A percentile compares a stretch with the other conserved stretches of the same genome.
These are phyloP conservation scores for Agapornis roseicollis DNA, from an alignment of 2,113 vertebrate species.

Conservation along the genomic window DNA sequence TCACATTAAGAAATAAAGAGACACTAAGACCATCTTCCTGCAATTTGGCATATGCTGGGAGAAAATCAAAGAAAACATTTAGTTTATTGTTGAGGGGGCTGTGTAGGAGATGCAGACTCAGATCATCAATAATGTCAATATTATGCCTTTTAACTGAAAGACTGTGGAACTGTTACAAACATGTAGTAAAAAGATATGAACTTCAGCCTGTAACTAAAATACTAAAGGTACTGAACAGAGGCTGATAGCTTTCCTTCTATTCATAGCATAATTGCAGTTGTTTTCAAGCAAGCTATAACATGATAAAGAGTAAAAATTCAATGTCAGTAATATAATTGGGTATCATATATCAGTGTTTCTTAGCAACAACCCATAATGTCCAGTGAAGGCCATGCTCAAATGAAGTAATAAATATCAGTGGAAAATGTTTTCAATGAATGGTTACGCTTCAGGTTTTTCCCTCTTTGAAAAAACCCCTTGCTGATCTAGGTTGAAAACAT, in stretches of 20 bases:
- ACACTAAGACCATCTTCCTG: background rate
- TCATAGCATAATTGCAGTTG: constrained; percentile 13
- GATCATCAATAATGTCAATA: background rate
- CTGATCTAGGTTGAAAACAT: background rate
- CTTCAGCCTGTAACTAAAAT: background rate
- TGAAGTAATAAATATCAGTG: background rate
- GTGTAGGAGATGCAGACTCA: background rate
- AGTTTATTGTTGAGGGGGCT: background rate
- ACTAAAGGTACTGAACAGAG: background rate
- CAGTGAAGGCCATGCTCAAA: background rate
- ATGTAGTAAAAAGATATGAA: background rate
- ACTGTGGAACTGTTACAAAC: background rate
- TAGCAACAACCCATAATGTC: constrained; percentile 10
- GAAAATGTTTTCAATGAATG: constrained; percentile 17
- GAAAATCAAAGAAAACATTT: background rate
- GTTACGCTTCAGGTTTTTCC: background rate
- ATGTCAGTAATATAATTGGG: constrained; percentile 15
- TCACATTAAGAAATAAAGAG: background rate
- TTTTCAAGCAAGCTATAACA: constrained; percentile 22
- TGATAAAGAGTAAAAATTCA: constrained; percentile 35
- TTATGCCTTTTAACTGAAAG: background rate
- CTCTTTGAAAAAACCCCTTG: background rate
- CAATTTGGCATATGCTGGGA: background rate
- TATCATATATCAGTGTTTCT: constrained; percentile 34
- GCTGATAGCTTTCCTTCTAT: background rate